A percentile compares a stretch with the other conserved stretches of the same genome.
Evolutionary conservation across 2,797 vertebrate genomes (phyloP).

Genomic region (Hyperoplus immaculatus): DNA sequence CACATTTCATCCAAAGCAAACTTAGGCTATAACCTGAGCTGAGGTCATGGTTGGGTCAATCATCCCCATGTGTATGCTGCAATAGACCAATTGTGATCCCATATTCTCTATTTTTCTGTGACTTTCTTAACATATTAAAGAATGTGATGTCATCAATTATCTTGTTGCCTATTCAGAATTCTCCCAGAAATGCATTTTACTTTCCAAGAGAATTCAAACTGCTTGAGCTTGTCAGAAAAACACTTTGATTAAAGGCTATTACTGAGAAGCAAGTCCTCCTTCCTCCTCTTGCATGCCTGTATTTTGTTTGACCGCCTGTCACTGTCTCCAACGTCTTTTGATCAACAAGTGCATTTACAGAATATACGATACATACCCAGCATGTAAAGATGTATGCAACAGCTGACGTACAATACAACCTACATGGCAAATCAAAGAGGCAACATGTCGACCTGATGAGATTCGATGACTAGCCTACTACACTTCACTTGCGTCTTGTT

Average conservation of each 20-base stretch:
- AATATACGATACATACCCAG: rapidly evolving
- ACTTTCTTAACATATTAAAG: not conserved
- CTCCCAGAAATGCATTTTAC: not conserved
- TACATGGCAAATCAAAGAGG: not conserved
- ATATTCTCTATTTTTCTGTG: not conserved
- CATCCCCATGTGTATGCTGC: not conserved
- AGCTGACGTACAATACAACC: not conserved
- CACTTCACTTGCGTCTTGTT: not conserved
- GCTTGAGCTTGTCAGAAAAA: not conserved
- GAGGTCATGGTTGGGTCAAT: not conserved
- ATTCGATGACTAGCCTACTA: not conserved
- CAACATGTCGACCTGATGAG: not conserved
- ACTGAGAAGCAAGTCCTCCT: not conserved
- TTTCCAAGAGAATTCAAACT: too few species aligned
- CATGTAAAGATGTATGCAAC: not conserved
- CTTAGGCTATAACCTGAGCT: not conserved
- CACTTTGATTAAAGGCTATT: not conserved
- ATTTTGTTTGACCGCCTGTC: not conserved
- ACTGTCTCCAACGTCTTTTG: not conserved
- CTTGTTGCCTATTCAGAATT: not conserved
- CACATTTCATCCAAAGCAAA: not conserved
- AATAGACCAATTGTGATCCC: not conserved
- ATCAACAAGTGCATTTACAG: not conserved
- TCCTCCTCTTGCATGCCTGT: not conserved
- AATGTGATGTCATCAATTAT: not conserved